Evolutionary conservation across 2,888 invertebrate genomes (phyloP).

Genomic region (Dendrolimus pini): DNA sequence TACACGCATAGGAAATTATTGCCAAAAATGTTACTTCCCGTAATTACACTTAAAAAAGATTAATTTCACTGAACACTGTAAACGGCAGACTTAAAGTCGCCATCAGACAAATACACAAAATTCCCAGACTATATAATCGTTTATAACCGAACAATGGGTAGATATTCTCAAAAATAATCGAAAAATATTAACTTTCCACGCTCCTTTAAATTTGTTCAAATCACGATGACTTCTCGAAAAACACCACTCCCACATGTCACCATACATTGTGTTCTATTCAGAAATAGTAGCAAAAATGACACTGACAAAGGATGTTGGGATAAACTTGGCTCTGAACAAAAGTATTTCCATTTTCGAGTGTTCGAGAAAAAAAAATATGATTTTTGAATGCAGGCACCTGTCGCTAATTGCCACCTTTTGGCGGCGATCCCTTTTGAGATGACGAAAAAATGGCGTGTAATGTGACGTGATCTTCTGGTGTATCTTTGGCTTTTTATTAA

Average conservation of each 20-base stretch:
- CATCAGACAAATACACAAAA: slow-evolving; percentile 38
- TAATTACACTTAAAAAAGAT: too few relatives aligned
- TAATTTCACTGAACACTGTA: too few relatives aligned
- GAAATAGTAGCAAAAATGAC: slow-evolving; percentile 66
- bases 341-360: slow-evolving; percentile 19
- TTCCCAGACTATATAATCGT: not conserved
- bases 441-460: slow-evolving; percentile 29
- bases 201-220: slow-evolving; percentile 39
- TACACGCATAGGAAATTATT: too few relatives aligned
- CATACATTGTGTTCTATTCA: slow-evolving; percentile 50
- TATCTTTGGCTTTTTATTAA: not conserved
- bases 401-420: slow-evolving; percentile 74
- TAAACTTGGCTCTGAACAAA: slow-evolving; percentile 53
- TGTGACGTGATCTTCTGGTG: slow-evolving; percentile 5
- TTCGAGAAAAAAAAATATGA: slow-evolving; percentile 51
- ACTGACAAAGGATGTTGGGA: slow-evolving; percentile 68
- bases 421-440: slow-evolving; percentile 49
- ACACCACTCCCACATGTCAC: slow-evolving; percentile 59
- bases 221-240: slow-evolving; percentile 52
- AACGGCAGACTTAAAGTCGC: slow-evolving; percentile 59
- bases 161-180: slow-evolving; percentile 21
- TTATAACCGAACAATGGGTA: slow-evolving; percentile 23
- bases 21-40: too few relatives aligned
- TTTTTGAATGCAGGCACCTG: slow-evolving; percentile 64
- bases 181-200: slow-evolving; percentile 20